Base-by-base conservation (phyloP, 2,888 invertebrate genomes). In the Lasius fuliginosus region DNA sequence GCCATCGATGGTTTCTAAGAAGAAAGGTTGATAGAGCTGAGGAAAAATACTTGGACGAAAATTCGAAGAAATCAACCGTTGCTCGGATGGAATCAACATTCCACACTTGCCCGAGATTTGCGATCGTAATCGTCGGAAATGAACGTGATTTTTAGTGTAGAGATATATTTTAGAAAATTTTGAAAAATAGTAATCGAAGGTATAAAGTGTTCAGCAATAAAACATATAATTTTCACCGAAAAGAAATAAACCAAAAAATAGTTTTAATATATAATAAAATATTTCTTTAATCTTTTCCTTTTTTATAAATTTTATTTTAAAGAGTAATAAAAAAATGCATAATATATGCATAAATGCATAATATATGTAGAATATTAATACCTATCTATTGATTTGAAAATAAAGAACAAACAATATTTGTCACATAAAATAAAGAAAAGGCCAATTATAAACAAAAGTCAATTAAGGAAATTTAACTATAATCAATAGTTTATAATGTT, bases 1-100 rank as follows among this genome's bases (percentile, higher is more conserved):
- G 68, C 79, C 60, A 73, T 81, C 46, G 65, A 64, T 79, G 73
- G 46, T 84, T 81, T 69, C 74, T 74, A 11, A 36, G 74, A 84
- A 79, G 68, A 83, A 71, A 73, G 18, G 84, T 73, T 75, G 77
- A 82, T 82, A 42, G 77, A 56, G 49, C 33, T 60, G 23, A 18
- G 53, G 71, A 33, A 74, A 82, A 74, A 60, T 68, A 84, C 73
- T 77, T 30, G 58, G 42, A 62, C 73, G 73, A 73, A 79, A 81
- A 46, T 71, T 36, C 60, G 27, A 46, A 81, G 71, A 12, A 79
- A 53, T 60, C 33, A 46, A 46, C 6, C 33, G 58, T 11, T 30
- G 8, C 33, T 71, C 1, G 42, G 60, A 60, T 69, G 58, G 33
- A 46, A 23, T 33, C 71, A 60, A 33, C 73, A 46, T 79, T 71